A percentile compares a stretch with the other conserved stretches of the same genome.
These are phyloP conservation scores for Arbacia lixula DNA, from an alignment of 53 echinoderm and acorn worm genomes.

Conservation along the genomic window DNA sequence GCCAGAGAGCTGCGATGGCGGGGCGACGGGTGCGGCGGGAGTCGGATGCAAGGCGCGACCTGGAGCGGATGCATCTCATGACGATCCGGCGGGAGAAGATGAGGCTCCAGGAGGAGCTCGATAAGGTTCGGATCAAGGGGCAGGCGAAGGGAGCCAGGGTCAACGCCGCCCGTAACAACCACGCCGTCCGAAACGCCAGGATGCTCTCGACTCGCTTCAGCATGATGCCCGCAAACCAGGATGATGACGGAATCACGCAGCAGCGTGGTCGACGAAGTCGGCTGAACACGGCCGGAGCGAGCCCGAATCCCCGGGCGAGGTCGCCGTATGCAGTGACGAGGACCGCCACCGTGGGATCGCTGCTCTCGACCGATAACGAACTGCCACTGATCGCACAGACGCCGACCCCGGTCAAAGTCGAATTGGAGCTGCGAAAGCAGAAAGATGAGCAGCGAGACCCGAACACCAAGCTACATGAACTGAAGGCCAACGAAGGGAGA, in stretches of 20 bases:
- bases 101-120: slow-evolving; percentile 81
- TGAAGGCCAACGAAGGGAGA: slow-evolving; percentile 55
- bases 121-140: slow-evolving; percentile 74
- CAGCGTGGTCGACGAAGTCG: not conserved
- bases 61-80: slow-evolving; percentile 85
- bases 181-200: not conserved
- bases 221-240: not conserved
- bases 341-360: not conserved
- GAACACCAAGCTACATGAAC: slow-evolving; percentile 50
- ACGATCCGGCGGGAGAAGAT: slow-evolving; percentile 92
- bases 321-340: slow-evolving; percentile 12
- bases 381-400: slow-evolving; percentile 20
- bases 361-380: not conserved
- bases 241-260: not conserved
- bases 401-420: slow-evolving; percentile 8
- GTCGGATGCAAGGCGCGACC: slow-evolving; percentile 74
- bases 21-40: slow-evolving; percentile 67
- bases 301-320: not conserved
- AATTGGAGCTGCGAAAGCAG: slow-evolving; percentile 36
- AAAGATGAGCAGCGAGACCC: slow-evolving; percentile 37
- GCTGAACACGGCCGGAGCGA: not conserved
- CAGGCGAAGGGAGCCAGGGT: not conserved
- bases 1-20: slow-evolving; percentile 33
- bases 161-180: not conserved
- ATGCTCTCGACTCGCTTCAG: slow-evolving; percentile 48